These are phyloP conservation scores for Pegoplata infirma DNA, from an alignment of 2,888 invertebrate genomes.

Conservation along the genomic window DNA sequence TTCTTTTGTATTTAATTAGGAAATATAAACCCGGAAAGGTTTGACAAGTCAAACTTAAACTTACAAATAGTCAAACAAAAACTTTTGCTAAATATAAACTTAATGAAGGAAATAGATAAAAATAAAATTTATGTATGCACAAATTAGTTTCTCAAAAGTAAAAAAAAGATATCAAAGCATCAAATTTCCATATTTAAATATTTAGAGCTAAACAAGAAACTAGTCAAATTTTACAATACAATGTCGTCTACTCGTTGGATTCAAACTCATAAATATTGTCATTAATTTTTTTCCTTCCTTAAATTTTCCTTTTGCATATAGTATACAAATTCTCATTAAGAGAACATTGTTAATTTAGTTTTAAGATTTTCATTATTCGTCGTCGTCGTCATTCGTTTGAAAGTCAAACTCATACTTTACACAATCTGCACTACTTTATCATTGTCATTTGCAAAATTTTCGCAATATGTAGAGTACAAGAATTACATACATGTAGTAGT, in stretches of 20 bases:
- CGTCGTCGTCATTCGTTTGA: too few species aligned
- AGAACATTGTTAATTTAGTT: not conserved
- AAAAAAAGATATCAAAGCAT: too few species aligned
- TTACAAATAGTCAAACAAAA: too few species aligned
- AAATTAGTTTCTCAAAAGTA: too few species aligned
- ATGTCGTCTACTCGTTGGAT: not conserved
- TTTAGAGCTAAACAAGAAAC: not conserved
- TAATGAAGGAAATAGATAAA: too few species aligned
- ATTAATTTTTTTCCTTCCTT: not conserved
- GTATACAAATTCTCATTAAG: conserved; percentile 1
- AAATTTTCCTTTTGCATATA: not conserved
- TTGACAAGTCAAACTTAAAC: too few species aligned
- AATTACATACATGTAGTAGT: too few species aligned
- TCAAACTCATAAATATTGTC: not conserved
- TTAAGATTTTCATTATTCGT: not conserved
- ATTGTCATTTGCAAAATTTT: conserved; percentile 39
- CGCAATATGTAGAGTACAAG: not conserved
- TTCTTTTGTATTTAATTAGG: too few species aligned
- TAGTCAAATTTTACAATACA: not conserved
- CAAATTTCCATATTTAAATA: too few species aligned
- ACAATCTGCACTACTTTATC: conserved; percentile 42
- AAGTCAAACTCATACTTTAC: conserved; percentile 33
- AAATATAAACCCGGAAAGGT: too few species aligned
- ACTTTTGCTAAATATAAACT: too few species aligned
- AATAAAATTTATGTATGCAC: too few species aligned